These are phyloP conservation scores for Coracopsis vasa DNA, from an alignment of 2,113 vertebrate species.

Conservation along the genomic window DNA sequence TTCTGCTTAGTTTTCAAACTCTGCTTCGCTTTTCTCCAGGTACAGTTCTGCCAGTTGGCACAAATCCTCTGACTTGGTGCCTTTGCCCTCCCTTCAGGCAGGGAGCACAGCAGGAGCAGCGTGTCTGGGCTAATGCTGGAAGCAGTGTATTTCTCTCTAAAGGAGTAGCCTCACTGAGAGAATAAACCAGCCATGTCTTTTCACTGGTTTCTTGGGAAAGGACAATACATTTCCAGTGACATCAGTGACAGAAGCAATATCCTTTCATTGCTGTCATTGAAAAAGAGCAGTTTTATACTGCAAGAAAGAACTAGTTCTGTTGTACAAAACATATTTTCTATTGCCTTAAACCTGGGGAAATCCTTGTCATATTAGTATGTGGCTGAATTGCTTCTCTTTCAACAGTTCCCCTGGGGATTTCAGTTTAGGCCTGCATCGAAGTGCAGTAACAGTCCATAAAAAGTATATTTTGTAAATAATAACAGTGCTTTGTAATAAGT, in stretches of 20 bases:
- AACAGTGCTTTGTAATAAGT: conserved; percentile 13
- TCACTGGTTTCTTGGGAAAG: conserved; percentile 4
- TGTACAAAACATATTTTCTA: conserved; percentile 12
- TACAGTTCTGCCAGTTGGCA: background rate
- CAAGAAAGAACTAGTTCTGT: conserved; percentile 3
- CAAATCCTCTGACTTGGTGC: background rate
- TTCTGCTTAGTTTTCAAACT: background rate
- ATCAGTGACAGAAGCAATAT: conserved; percentile 62
- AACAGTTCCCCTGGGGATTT: conserved; percentile 25
- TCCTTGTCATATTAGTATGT: conserved; percentile 3
- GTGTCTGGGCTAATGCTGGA: background rate
- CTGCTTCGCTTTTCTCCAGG: background rate
- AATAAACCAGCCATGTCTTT: conserved; percentile 54
- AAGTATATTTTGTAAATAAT: conserved; percentile 5
- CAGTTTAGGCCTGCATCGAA: no score
- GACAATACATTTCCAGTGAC: conserved; percentile 47
- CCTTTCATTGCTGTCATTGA: conserved; percentile 46
- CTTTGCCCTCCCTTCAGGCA: background rate
- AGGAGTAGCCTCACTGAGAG: background rate
- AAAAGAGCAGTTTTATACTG: conserved; percentile 17
- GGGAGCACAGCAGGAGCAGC: background rate
- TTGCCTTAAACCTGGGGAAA: conserved; percentile 42
- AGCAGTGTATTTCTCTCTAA: background rate
- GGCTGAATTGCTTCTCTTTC: conserved; percentile 41
- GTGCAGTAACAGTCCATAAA: background rate